Conservation (phyloP, 2,113 vertebrate genomes). For the Phalacrocorax carbo region DNA sequence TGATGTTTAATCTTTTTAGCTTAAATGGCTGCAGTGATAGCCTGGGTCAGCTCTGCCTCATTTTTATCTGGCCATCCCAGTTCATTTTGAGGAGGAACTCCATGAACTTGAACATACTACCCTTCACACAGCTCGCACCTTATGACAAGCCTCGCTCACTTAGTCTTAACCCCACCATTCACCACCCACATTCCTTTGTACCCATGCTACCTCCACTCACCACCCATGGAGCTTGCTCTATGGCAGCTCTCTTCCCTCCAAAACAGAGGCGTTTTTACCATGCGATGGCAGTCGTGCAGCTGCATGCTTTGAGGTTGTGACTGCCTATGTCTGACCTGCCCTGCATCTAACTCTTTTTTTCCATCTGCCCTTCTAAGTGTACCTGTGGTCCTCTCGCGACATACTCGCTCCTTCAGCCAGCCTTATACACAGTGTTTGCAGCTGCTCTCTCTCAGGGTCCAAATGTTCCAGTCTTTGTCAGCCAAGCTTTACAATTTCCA, state of each 20-base stretch:
- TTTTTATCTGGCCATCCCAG: not conserved
- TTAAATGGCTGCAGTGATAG: not conserved
- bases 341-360: not conserved
- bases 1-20: not conserved
- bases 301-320: not conserved
- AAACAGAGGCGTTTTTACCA: not conserved
- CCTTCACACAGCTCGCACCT: not conserved
- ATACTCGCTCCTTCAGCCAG: not conserved
- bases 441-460: not conserved
- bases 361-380: not conserved
- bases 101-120: not conserved
- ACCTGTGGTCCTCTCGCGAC: not conserved
- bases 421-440: accelerated
- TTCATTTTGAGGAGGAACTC: not conserved
- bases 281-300: not conserved
- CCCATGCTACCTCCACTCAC: not conserved
- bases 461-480: not conserved
- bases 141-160: not conserved
- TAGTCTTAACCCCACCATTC: not conserved
- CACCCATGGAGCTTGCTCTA: not conserved
- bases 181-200: not conserved
- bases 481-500: not conserved
- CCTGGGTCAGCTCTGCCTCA: not conserved
- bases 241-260: not conserved
- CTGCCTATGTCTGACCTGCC: too few relatives aligned